phyloP scores from a whole-genome alignment of 2,888 invertebrate species.

The Bruchidius siliquastri region DNA sequence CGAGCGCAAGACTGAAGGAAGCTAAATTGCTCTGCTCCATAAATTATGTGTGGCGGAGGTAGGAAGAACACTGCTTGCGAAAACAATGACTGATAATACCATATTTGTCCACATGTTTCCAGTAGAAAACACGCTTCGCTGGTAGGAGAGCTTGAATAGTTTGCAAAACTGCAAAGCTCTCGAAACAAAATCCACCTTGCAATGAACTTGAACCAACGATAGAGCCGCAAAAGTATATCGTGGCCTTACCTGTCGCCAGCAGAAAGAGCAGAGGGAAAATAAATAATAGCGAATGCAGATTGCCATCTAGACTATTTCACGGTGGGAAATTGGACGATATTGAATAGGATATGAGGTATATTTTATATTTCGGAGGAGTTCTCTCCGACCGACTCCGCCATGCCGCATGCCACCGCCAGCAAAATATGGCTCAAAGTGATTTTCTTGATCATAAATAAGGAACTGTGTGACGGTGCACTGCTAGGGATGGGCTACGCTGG shows the following conservation, averaged over 20 bases:
- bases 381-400: neutral
- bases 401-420: neutral
- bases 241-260: slow-evolving; percentile 21
- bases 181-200: too few species aligned
- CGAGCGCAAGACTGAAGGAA: too few species aligned
- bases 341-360: slow-evolving; percentile 36
- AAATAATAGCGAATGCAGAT: slow-evolving; percentile 27
- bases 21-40: too few species aligned
- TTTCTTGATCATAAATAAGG: slow-evolving; percentile 17
- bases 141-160: too few species aligned
- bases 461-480: slow-evolving; percentile 5
- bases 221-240: neutral
- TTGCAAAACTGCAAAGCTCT: too few species aligned
- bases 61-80: too few species aligned
- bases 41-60: too few species aligned
- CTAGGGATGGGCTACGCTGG: neutral
- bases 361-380: slow-evolving; percentile 26
- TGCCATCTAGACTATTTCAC: slow-evolving; percentile 36
- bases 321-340: slow-evolving; percentile 35
- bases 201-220: neutral
- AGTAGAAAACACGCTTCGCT: too few species aligned
- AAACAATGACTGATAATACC: too few species aligned
- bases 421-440: slow-evolving; percentile 15
- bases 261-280: slow-evolving; percentile 23
- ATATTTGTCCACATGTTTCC: too few species aligned